Evolutionary conservation across 2,797 vertebrate genomes (phyloP).

Genomic region (Sparus aurata): DNA sequence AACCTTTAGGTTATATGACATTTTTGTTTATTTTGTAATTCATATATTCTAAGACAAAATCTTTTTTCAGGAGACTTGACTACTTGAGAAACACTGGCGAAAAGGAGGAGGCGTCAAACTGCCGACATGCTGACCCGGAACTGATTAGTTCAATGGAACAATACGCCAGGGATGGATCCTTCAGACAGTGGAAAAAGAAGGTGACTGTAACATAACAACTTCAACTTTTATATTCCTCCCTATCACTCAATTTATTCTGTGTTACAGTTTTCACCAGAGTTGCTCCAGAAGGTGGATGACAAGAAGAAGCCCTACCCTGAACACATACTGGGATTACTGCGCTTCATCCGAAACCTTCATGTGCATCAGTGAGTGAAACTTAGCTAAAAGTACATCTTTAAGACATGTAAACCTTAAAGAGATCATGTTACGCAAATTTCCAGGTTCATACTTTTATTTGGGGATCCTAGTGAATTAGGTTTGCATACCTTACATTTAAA

Average conservation of each 20-base stretch:
- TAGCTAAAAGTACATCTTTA: no score
- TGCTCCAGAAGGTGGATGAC: conserved; percentile 59
- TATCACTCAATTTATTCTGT: no score
- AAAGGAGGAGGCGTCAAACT: conserved; percentile 40
- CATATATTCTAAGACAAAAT: not conserved
- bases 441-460: no score
- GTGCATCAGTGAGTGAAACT: conserved; percentile 68
- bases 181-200: conserved; percentile 67
- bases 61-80: conserved; percentile 52
- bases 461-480: no score
- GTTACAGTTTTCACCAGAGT: conserved; percentile 60
- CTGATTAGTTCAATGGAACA: conserved; percentile 33
- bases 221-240: not conserved
- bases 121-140: conserved; percentile 22
- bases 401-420: no score
- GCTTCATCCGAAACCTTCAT: conserved; percentile 73
- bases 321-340: conserved; percentile 68
- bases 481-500: no score
- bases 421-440: no score
- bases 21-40: not conserved
- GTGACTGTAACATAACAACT: conserved; percentile 24
- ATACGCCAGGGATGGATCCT: conserved; percentile 31
- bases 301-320: conserved; percentile 58
- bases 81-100: conserved; percentile 65
- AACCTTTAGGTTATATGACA: no score